phyloP scores from a whole-genome alignment of 2,113 vertebrate species.

The Leptobrachium leishanense region DNA sequence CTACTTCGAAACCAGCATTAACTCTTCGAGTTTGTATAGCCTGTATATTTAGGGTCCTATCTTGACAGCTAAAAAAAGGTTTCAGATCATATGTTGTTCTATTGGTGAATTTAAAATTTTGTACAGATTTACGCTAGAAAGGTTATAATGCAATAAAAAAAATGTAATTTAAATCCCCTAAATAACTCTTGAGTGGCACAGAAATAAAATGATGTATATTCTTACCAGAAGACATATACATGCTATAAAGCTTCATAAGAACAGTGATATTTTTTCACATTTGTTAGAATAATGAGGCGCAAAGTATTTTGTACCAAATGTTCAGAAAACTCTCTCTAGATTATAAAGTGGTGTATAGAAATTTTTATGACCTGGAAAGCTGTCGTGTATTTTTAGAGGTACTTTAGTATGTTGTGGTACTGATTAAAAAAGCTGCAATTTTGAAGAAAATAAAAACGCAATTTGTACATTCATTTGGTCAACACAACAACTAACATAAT shows the following conservation, averaged over 20 bases:
- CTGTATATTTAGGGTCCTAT: constrained; percentile 84
- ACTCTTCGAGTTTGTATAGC: constrained; percentile 76
- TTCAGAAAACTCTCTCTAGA: constrained; percentile 51
- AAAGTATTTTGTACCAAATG: neutral
- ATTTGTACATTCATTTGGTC: constrained; percentile 19
- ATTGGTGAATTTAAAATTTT: constrained; percentile 63
- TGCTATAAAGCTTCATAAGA: too few relatives aligned
- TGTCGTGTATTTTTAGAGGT: constrained; percentile 38
- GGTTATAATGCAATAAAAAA: constrained; percentile 71
- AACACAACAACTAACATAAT: neutral
- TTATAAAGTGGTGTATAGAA: constrained; percentile 54
- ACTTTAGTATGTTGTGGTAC: constrained; percentile 8
- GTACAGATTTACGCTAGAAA: constrained; percentile 73
- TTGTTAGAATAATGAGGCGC: too few relatives aligned
- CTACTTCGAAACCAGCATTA: constrained; percentile 73
- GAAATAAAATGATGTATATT: constrained; percentile 6
- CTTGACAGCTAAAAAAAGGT: constrained; percentile 72
- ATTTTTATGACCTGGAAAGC: constrained; percentile 61
- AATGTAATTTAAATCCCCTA: constrained; percentile 41
- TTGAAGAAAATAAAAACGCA: neutral
- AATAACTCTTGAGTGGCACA: constrained; percentile 11
- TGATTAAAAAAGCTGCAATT: neutral
- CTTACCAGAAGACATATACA: too few relatives aligned
- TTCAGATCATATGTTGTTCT: constrained; percentile 73
- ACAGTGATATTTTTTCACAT: too few relatives aligned